These are phyloP conservation scores for Proteles cristata DNA, from an alignment of 2,113 vertebrate genomes.

Conservation along the genomic window DNA sequence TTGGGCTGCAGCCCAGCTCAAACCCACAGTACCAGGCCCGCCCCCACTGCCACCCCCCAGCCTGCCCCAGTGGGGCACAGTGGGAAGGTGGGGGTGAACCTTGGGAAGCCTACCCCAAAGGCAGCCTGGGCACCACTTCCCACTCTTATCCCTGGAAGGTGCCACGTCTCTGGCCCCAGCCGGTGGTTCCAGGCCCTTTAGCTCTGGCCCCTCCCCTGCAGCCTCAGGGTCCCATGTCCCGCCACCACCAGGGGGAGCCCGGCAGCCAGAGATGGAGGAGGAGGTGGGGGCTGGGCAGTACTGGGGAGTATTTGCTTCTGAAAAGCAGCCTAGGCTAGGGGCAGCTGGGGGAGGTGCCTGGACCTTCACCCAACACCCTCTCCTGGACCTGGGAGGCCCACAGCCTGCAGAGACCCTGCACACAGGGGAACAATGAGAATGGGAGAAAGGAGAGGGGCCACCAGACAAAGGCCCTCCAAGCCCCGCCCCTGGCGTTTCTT, in stretches of 20 bases:
- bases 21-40: conserved; percentile 59
- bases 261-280: neutral
- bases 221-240: neutral
- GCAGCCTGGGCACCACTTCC: neutral
- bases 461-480: conserved; percentile 69
- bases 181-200: neutral
- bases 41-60: neutral
- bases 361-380: conserved; percentile 26
- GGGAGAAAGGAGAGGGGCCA: neutral
- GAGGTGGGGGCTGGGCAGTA: conserved; percentile 47
- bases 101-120: conserved; percentile 32
- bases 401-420: neutral
- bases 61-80: neutral
- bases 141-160: neutral
- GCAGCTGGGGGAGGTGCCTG: conserved; percentile 26
- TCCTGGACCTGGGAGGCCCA: conserved; percentile 47
- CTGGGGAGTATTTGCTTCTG: conserved; percentile 19
- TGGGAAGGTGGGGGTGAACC: neutral
- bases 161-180: neutral
- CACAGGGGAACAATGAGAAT: conserved; percentile 67
- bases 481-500: conserved; percentile 54
- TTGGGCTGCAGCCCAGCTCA: conserved; percentile 69
- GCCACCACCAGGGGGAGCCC: conserved; percentile 70
- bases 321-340: neutral
- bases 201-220: neutral